phyloP scores from a whole-genome alignment of 2,797 vertebrate genomes.

The Lacerta agilis region DNA sequence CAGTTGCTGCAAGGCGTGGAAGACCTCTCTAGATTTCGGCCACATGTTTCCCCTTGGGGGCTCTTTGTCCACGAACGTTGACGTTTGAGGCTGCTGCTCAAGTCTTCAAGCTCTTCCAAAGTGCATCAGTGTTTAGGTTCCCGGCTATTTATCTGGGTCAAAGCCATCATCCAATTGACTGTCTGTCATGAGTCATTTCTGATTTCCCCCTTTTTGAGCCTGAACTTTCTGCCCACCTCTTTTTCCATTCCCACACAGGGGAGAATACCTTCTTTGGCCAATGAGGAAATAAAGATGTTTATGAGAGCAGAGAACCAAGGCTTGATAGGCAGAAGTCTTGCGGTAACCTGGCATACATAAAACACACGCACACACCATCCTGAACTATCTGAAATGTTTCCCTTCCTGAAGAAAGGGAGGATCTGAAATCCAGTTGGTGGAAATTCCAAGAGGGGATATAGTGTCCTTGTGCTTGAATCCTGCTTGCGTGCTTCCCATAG shows the following conservation, averaged over 20 bases:
- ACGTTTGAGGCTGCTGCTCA: too few species aligned
- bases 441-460: too few species aligned
- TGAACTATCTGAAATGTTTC: neutral
- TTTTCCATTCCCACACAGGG: neutral
- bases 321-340: neutral
- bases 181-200: neutral
- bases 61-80: too few species aligned
- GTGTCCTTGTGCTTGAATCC: too few species aligned
- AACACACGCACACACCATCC: neutral
- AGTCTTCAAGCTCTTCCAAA: neutral
- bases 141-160: neutral
- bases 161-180: neutral
- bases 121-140: neutral
- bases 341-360: neutral
- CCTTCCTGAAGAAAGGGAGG: neutral
- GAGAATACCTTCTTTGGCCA: neutral
- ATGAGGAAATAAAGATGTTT: neutral
- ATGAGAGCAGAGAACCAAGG: too few species aligned
- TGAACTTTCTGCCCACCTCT: neutral
- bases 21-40: neutral
- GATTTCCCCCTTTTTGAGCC: neutral
- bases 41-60: too few species aligned
- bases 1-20: neutral
- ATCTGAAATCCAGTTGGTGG: too few species aligned
- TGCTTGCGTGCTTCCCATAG: too few species aligned